A percentile compares a stretch with the other conserved stretches of the same genome.
These are phyloP conservation scores for Sebastes goodei DNA, from an alignment of 2,797 vertebrate genomes.

Conservation along the genomic window DNA sequence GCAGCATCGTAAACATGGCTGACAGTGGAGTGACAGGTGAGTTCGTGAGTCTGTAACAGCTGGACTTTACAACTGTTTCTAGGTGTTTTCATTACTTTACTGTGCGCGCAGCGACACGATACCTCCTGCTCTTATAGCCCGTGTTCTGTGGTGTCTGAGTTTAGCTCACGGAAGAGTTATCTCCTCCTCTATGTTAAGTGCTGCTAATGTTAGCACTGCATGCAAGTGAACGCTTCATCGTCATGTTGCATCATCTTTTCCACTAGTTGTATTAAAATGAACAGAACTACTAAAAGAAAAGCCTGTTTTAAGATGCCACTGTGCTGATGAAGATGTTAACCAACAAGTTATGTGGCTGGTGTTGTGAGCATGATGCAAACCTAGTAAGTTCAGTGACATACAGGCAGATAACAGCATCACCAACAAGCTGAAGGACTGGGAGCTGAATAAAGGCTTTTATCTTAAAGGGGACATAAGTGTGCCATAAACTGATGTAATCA, in stretches of 20 bases:
- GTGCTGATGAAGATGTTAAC: background rate
- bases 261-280: background rate
- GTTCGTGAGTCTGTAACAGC: conserved; percentile 52
- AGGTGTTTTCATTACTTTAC: background rate
- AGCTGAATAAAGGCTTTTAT: background rate
- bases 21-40: conserved; percentile 75
- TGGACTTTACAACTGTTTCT: background rate
- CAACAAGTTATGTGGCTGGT: background rate
- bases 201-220: conserved; percentile 68
- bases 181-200: conserved; percentile 1
- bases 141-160: background rate
- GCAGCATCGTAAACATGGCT: conserved; percentile 80
- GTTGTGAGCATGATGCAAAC: conserved; percentile 13
- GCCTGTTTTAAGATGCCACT: background rate
- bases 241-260: conserved; percentile 66
- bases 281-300: accelerated
- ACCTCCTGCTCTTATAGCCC: accelerated
- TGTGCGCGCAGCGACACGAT: accelerated
- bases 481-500: background rate
- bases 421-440: too few relatives aligned
- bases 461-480: accelerated
- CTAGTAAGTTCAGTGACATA: background rate
- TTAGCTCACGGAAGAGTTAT: background rate
- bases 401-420: background rate
- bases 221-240: background rate